Evolutionary conservation across 2,797 vertebrate species (phyloP).

Genomic region (Chromis chromis): DNA sequence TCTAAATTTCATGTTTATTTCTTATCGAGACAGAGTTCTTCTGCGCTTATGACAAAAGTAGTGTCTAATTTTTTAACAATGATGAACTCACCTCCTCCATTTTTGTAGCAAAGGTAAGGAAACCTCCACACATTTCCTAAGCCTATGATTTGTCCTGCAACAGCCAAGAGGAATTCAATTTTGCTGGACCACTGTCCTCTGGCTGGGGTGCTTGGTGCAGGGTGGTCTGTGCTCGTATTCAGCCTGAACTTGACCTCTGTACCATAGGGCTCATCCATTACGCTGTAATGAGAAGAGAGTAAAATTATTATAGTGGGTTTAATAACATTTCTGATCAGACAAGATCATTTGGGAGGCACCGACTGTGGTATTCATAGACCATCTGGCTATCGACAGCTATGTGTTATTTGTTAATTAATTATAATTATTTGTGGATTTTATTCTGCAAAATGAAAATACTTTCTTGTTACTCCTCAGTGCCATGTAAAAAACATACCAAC

Average conservation of each 20-base stretch:
- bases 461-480: background rate
- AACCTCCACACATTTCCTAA: slow-evolving; percentile 88
- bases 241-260: slow-evolving; percentile 65
- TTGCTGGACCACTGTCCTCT: slow-evolving; percentile 87
- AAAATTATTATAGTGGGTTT: background rate
- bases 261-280: slow-evolving; percentile 66
- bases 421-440: background rate
- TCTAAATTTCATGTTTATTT: background rate
- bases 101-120: slow-evolving; percentile 88
- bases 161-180: slow-evolving; percentile 85
- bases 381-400: background rate
- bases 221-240: slow-evolving; percentile 28
- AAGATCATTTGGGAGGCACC: background rate
- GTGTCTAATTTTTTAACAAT: background rate
- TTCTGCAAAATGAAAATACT: background rate
- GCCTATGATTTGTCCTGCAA: slow-evolving; percentile 88
- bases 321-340: background rate
- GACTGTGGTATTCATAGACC: background rate
- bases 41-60: background rate
- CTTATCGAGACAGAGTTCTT: background rate
- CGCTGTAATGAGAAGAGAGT: slow-evolving; percentile 46
- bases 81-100: slow-evolving; percentile 84
- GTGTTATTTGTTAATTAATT: background rate
- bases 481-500: background rate
- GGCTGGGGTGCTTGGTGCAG: slow-evolving; percentile 25